A percentile compares a stretch with the other conserved stretches of the same genome.
Evolutionary conservation across 2,113 vertebrate species (phyloP).

Genomic region (Prochilodus magdalenae): DNA sequence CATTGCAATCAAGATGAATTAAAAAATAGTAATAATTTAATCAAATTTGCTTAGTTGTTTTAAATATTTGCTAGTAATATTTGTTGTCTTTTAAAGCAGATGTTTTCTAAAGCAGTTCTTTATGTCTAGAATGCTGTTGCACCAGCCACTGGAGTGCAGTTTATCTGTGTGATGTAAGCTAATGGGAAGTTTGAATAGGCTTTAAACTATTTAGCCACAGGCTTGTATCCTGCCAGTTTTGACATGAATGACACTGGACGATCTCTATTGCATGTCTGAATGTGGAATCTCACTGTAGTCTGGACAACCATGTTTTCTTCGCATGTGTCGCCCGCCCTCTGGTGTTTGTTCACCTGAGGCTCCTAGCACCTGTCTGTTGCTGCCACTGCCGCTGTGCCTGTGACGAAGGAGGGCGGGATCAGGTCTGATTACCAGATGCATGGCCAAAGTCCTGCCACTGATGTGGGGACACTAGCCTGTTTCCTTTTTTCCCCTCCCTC

Average conservation of each 20-base stretch:
- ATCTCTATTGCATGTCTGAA: constrained; percentile 66
- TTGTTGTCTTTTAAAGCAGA: no score
- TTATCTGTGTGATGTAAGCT: neutral
- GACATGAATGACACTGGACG: constrained; percentile 8
- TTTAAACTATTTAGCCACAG: neutral
- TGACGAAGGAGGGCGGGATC: constrained; percentile 65
- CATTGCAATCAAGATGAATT: no score
- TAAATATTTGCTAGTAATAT: no score
- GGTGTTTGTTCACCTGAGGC: constrained; percentile 46
- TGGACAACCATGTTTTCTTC: constrained; percentile 11
- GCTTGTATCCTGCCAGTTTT: neutral
- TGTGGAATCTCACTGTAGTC: constrained; percentile 34
- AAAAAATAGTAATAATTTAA: no score
- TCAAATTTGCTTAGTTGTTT: no score
- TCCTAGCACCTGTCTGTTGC: constrained; percentile 70
- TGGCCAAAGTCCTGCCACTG: constrained; percentile 68
- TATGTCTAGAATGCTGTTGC: neutral
- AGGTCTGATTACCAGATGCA: constrained; percentile 74
- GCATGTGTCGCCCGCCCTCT: constrained; percentile 63
- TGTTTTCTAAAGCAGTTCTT: no score
- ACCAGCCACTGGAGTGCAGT: neutral
- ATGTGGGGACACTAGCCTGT: constrained; percentile 50
- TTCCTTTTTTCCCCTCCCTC: constrained; percentile 21
- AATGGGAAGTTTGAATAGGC: neutral
- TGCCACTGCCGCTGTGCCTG: constrained; percentile 67